Conservation (phyloP, 2,888 invertebrate genomes). For the Scaptomyza tumidula region DNA sequence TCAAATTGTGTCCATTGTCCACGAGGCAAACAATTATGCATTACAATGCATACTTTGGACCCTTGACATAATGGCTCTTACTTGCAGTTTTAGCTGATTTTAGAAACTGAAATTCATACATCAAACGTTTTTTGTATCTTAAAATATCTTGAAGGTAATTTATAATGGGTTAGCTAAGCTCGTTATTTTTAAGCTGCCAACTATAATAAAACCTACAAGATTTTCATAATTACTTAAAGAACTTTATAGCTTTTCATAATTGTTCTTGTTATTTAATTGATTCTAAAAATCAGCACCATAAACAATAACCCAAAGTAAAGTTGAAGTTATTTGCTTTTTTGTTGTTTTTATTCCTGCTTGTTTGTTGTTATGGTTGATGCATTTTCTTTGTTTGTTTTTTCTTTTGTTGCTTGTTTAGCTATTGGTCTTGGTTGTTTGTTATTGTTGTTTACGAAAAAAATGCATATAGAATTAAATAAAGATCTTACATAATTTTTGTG, state of each 20-base stretch:
- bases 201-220: too few relatives aligned
- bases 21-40: slow-evolving; percentile 30
- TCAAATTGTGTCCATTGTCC: slow-evolving; percentile 20
- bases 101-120: too few relatives aligned
- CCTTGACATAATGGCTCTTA: slow-evolving; percentile 5
- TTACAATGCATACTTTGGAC: slow-evolving; percentile 32
- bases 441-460: slow-evolving; percentile 54
- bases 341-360: slow-evolving; percentile 70
- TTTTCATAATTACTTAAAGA: too few relatives aligned
- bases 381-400: slow-evolving; percentile 37
- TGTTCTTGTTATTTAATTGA: background rate
- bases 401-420: slow-evolving; percentile 50
- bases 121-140: background rate
- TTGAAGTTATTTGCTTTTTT: slow-evolving; percentile 23
- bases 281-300: background rate
- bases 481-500: slow-evolving; percentile 56
- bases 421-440: slow-evolving; percentile 50
- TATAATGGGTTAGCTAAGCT: background rate
- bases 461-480: slow-evolving; percentile 58
- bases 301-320: background rate
- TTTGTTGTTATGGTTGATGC: slow-evolving; percentile 45
- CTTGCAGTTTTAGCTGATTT: slow-evolving; percentile 11
- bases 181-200: too few relatives aligned
- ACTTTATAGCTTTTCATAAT: background rate
- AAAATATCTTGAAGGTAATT: background rate